These are phyloP conservation scores for Rhinatrema bivittatum DNA, from an alignment of 2,797 vertebrate species.

Conservation along the genomic window DNA sequence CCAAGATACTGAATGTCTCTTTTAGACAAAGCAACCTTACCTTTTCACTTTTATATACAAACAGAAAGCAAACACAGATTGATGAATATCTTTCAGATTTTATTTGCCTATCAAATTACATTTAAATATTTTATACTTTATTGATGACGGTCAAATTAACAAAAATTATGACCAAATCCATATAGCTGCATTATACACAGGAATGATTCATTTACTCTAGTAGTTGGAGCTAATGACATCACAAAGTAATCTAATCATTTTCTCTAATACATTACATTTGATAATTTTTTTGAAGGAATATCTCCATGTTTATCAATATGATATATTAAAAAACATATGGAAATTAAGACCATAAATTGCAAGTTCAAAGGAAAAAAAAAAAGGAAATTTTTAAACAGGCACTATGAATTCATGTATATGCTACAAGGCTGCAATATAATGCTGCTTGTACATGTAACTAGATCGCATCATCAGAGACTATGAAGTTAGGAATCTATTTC, in stretches of 20 bases:
- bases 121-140: slow-evolving; percentile 34
- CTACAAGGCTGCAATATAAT: slow-evolving; percentile 2
- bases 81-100: too few species aligned
- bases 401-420: slow-evolving; percentile 23
- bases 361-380: slow-evolving; percentile 8
- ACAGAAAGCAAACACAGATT: too few species aligned
- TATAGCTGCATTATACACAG: slow-evolving; percentile 48
- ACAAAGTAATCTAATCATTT: slow-evolving; percentile 22
- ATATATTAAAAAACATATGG: slow-evolving; percentile 11
- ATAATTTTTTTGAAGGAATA: slow-evolving; percentile 10
- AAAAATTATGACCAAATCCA: slow-evolving; percentile 16
- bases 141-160: slow-evolving; percentile 28
- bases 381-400: slow-evolving; percentile 12
- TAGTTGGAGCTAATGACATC: slow-evolving; percentile 11
- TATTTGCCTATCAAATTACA: too few species aligned
- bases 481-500: slow-evolving; percentile 16
- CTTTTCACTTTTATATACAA: too few species aligned
- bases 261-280: slow-evolving; percentile 9
- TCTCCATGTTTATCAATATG: slow-evolving; percentile 21
- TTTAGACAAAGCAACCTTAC: too few species aligned
- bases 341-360: too few species aligned
- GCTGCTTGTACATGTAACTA: slow-evolving; percentile 13
- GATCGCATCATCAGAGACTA: slow-evolving; percentile 29
- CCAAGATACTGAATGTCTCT: too few species aligned
- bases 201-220: slow-evolving; percentile 33